phyloP scores from a whole-genome alignment of 1,140 invertebrate species.

The Drosophila orosa region DNA sequence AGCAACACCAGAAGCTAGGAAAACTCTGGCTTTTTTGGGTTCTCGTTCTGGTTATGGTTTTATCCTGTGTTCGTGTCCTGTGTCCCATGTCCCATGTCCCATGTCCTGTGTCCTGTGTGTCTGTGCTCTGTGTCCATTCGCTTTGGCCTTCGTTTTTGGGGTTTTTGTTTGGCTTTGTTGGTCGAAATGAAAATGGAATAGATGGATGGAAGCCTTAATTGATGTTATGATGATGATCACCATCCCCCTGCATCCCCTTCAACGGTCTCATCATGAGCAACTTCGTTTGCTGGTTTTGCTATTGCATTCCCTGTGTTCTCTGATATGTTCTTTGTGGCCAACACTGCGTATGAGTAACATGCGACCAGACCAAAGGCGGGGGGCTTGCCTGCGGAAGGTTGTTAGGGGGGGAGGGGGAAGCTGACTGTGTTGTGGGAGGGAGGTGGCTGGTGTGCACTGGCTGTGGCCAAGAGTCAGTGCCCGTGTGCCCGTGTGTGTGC shows the following conservation, averaged over 20 bases:
- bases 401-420: too few species aligned
- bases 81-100: background rate
- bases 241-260: background rate
- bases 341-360: conserved; percentile 73
- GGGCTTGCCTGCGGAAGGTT: background rate
- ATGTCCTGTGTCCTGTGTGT: background rate
- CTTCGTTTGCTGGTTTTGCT: conserved; percentile 47
- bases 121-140: conserved; percentile 20
- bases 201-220: conserved; percentile 69
- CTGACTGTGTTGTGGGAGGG: background rate
- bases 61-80: background rate
- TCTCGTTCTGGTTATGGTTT: conserved; percentile 4
- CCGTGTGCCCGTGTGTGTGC: conserved; percentile 45
- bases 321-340: conserved; percentile 67
- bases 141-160: conserved; percentile 42
- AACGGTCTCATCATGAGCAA: conserved; percentile 20
- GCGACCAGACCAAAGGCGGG: conserved; percentile 25
- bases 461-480: conserved; percentile 37
- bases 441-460: conserved; percentile 19
- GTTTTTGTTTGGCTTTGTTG: conserved; percentile 57
- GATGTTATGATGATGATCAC: conserved; percentile 73
- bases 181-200: conserved; percentile 54
- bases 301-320: conserved; percentile 40
- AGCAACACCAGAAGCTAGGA: conserved; percentile 10
- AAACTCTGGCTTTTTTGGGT: conserved; percentile 18